Base-by-base conservation (phyloP, 1,140 invertebrate species). In the Melanaphis sacchari region DNA sequence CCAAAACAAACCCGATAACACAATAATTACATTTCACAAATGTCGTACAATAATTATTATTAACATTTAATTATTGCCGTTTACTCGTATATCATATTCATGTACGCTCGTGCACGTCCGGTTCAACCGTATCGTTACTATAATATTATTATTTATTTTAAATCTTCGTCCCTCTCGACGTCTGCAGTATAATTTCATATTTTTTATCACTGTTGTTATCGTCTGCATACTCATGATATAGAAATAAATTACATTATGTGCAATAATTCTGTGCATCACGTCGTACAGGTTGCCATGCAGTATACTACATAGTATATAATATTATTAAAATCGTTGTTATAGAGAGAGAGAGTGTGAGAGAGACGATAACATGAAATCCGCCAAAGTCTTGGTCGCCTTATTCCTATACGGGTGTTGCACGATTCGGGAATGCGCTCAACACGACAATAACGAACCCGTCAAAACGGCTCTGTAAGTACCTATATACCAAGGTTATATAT, bases 391-490 rank as follows among this genome's bases (percentile, higher is more conserved):
- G 11, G 49, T 52, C n/a, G 43, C 52, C 15, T 38, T 93, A 36
- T 54, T 84, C 36, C 36, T 93, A 40, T 93, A 52, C 26, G 43
- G 46, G n/a, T 93, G 59, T 76, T 76, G 21, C 46, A 31, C 26
- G 36, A 46, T 84, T 18, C 81, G 46, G 15, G 76, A 93, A 24
- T 93, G 91, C 91, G 36, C 41, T 49, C 81, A 82, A 84, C 91
- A 84, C 22, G 91, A 93, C 31, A 43, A 52, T 76, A 4, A 15
- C 24, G 91, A 84, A 85, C 91, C 91, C 36, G 81, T 93, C 46
- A 93, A 85, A 54, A 84, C 91, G 24, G 49, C 46, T 7, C 76
- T 93, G 91, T 93, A 85, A 93, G 91, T 93, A 85, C 21, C 36
- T 49, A 49, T n/a, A 84, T 36, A 9, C 18, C 7, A 18, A 76